Conservation (phyloP, 1,140 invertebrate genomes). For the Papilio dardanus region DNA sequence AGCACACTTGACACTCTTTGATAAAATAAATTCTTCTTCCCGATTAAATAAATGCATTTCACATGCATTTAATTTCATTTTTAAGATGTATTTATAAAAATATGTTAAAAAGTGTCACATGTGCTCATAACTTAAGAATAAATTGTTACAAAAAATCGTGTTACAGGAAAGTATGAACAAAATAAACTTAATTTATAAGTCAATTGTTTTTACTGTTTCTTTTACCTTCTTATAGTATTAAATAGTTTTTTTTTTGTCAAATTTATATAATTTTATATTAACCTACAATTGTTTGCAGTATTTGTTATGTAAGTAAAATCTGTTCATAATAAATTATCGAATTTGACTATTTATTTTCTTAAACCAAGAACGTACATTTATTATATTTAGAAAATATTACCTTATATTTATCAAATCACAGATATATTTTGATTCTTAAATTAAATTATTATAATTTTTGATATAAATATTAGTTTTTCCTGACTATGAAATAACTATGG, state of each 20-base stretch:
- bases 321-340: constrained; percentile 21
- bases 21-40: constrained; percentile 33
- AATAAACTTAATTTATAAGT: constrained; percentile 5
- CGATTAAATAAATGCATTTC: constrained; percentile 40
- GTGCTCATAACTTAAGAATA: background rate
- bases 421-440: constrained; percentile 63
- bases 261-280: constrained; percentile 12
- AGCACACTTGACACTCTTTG: constrained; percentile 42
- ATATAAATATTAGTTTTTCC: constrained; percentile 51
- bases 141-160: background rate
- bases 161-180: constrained; percentile 11
- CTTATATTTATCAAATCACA: constrained; percentile 67
- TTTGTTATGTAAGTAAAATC: constrained; percentile 23
- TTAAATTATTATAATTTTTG: constrained; percentile 36
- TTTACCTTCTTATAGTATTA: background rate
- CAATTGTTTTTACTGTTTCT: background rate
- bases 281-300: constrained; percentile 17
- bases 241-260: background rate
- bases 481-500: constrained; percentile 12
- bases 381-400: constrained; percentile 37
- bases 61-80: constrained; percentile 38
- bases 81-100: constrained; percentile 39
- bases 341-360: constrained; percentile 41
- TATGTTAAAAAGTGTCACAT: constrained; percentile 17
- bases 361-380: constrained; percentile 30